phyloP scores from a whole-genome alignment of 2,888 invertebrate species.

The Pardosa pseudoannulata region DNA sequence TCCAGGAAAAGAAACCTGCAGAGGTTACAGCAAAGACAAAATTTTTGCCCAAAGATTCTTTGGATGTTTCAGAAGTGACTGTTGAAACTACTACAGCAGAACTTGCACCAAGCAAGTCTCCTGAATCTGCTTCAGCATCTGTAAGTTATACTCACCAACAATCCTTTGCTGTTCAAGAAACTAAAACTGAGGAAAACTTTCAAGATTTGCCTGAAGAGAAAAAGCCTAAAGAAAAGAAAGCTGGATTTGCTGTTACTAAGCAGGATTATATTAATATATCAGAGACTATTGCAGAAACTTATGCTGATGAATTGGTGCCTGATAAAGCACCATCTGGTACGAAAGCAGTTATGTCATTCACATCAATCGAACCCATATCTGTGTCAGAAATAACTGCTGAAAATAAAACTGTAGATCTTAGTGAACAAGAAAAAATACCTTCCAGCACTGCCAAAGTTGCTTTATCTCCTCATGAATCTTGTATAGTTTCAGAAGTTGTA shows the following conservation, averaged over 20 bases:
- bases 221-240: constrained; percentile 58
- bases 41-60: constrained; percentile 62
- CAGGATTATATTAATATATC: constrained; percentile 65
- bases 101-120: constrained; percentile 82
- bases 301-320: constrained; percentile 22
- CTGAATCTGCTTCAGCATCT: constrained; percentile 76
- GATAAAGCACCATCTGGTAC: constrained; percentile 51
- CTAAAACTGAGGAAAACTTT: constrained; percentile 56
- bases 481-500: constrained; percentile 65
- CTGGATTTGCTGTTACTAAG: constrained; percentile 32
- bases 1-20: constrained; percentile 62
- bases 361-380: constrained; percentile 65
- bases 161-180: constrained; percentile 62
- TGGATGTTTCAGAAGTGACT: constrained; percentile 79
- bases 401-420: constrained; percentile 62
- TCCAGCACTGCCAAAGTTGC: constrained; percentile 46
- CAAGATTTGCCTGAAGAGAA: constrained; percentile 43
- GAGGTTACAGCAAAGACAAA: constrained; percentile 43
- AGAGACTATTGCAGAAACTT: constrained; percentile 54
- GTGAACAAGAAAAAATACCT: constrained; percentile 8
- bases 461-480: constrained; percentile 63
- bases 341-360: constrained; percentile 48
- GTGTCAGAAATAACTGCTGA: constrained; percentile 71
- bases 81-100: constrained; percentile 84
- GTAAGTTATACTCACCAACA: constrained; percentile 62